Conservation (phyloP, 2,888 invertebrate genomes). For the Chironomus tentans region DNA sequence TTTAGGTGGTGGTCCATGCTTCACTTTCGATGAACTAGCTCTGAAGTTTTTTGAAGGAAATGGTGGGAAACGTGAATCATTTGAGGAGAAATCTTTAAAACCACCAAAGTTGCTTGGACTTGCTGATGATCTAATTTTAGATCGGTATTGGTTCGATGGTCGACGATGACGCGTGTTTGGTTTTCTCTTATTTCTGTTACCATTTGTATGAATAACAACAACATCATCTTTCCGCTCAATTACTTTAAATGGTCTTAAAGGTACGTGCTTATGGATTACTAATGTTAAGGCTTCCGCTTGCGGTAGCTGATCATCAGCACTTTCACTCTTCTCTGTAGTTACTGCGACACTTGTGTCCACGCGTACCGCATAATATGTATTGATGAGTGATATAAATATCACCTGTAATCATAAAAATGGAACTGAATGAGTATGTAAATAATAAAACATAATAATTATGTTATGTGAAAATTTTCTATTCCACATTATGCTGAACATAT, state of each 20-base stretch:
- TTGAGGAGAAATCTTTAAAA: conserved; percentile 11
- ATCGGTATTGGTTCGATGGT: conserved; percentile 10
- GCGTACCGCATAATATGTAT: background rate
- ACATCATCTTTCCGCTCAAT: conserved; percentile 11
- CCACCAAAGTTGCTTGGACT: conserved; percentile 8
- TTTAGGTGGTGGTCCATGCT: background rate
- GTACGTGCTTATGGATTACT: background rate
- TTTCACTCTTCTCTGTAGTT: background rate
- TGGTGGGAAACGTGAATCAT: background rate
- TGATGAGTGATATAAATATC: conserved; percentile 4
- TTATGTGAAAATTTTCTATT: background rate
- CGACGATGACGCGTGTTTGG: background rate
- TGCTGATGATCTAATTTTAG: background rate
- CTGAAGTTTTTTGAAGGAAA: background rate
- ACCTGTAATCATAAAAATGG: background rate
- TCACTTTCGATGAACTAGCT: background rate
- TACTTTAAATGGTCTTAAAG: conserved; percentile 3
- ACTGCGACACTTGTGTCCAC: background rate
- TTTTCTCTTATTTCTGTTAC: background rate
- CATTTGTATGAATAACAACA: background rate
- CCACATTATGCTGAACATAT: background rate
- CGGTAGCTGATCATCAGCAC: background rate
- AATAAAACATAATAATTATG: background rate
- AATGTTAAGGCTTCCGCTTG: conserved; percentile 20
- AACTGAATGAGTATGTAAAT: background rate